These are phyloP conservation scores for Otolemur garnettii DNA, from an alignment of 2,113 vertebrate species.

Conservation along the genomic window DNA sequence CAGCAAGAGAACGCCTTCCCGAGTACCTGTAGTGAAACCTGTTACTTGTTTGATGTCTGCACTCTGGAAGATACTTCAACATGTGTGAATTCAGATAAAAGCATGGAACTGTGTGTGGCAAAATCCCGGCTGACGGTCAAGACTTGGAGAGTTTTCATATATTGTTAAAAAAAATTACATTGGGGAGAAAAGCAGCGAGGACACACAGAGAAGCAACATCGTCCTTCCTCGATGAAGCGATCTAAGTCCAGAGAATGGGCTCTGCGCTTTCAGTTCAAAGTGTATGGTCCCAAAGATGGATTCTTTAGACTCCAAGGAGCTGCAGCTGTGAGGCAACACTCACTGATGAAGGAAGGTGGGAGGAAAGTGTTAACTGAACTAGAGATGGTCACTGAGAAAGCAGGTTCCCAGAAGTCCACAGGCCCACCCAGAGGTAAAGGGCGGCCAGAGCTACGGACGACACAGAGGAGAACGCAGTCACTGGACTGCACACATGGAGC, in stretches of 20 bases:
- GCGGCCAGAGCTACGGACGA: constrained; percentile 69
- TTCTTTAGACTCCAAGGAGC: constrained; percentile 72
- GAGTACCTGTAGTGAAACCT: constrained; percentile 82
- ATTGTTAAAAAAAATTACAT: constrained; percentile 55
- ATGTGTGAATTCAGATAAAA: constrained; percentile 59
- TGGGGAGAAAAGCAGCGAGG: constrained; percentile 59
- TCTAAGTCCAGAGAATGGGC: constrained; percentile 79
- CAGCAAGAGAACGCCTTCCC: constrained; percentile 74
- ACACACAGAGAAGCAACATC: constrained; percentile 64
- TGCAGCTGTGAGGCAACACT: constrained; percentile 68
- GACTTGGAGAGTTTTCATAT: constrained; percentile 58
- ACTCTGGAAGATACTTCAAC: constrained; percentile 64
- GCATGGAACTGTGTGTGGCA: constrained; percentile 61
- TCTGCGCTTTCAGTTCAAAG: constrained; percentile 78
- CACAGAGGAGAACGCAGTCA: constrained; percentile 79
- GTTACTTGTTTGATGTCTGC: constrained; percentile 66
- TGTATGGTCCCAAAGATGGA: constrained; percentile 76
- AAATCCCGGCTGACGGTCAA: constrained; percentile 58
- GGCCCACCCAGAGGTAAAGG: constrained; percentile 70
- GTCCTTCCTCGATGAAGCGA: constrained; percentile 70
- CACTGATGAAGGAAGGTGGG: neutral
- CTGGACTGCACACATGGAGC: constrained; percentile 95
- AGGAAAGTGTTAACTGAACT: constrained; percentile 66
- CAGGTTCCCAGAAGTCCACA: constrained; percentile 69
- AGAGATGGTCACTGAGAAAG: constrained; percentile 82